Percentiles rank a stretch among this genome's conserved stretches.
phyloP scores from a whole-genome alignment of 2,888 invertebrate species.

The Melieria picta region DNA sequence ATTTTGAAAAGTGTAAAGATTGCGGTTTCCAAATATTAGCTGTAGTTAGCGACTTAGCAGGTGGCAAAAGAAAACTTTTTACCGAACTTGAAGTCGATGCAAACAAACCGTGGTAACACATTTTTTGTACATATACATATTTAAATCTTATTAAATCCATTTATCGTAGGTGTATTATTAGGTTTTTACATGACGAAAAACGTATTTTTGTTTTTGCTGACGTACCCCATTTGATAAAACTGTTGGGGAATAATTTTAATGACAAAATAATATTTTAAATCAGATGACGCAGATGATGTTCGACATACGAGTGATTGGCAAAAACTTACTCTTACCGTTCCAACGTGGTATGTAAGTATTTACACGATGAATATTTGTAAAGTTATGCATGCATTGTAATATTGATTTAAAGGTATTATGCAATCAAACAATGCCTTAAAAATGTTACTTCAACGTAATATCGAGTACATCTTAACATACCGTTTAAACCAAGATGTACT shows the following conservation, averaged over 20 bases:
- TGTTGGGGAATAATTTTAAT: neutral
- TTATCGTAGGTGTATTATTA: slow-evolving; percentile 7
- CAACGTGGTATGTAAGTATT: slow-evolving; percentile 26
- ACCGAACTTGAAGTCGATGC: slow-evolving; percentile 9
- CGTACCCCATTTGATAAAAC: slow-evolving; percentile 32
- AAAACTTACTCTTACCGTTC: slow-evolving; percentile 22
- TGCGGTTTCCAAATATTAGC: slow-evolving; percentile 23
- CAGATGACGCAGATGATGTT: slow-evolving; percentile 33
- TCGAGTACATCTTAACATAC: slow-evolving; percentile 32
- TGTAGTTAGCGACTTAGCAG: slow-evolving; percentile 25
- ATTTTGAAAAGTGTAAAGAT: slow-evolving; percentile 2
- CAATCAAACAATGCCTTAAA: no score
- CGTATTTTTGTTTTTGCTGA: slow-evolving; percentile 31
- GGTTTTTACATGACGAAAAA: slow-evolving; percentile 22
- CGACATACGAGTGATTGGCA: slow-evolving; percentile 33
- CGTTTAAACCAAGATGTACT: slow-evolving; percentile 37
- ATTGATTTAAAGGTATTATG: neutral
- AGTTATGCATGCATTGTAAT: neutral
- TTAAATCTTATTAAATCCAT: neutral
- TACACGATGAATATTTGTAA: neutral
- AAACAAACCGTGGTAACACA: neutral
- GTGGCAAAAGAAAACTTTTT: slow-evolving; percentile 15
- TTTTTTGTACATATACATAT: no score
- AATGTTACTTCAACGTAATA: neutral
- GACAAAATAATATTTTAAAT: slow-evolving; percentile 33